Conservation (phyloP, 2,113 vertebrate species). For the Canis aureus region DNA sequence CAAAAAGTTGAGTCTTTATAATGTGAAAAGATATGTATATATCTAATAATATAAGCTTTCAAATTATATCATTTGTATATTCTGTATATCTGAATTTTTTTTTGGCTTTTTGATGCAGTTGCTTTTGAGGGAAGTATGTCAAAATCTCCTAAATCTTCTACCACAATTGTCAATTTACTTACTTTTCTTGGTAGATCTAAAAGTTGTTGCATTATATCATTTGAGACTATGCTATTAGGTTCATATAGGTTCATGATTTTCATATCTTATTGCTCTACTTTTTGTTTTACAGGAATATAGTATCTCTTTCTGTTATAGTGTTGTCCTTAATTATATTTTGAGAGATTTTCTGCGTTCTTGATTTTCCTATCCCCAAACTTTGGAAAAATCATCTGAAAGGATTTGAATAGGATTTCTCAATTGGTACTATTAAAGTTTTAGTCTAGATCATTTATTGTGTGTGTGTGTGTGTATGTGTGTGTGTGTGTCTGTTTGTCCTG, state of each 20-base stretch:
- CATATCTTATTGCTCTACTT: not conserved
- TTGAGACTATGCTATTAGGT: not conserved
- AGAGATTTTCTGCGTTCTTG: not conserved
- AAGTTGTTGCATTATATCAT: not conserved
- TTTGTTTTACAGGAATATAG: not conserved
- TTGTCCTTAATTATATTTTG: constrained; percentile 16
- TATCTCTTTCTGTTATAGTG: not conserved
- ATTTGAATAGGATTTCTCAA: not conserved
- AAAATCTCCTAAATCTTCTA: not conserved
- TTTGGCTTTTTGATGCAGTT: not conserved
- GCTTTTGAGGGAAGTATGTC: not conserved
- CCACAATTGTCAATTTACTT: not conserved
- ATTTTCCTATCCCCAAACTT: not conserved
- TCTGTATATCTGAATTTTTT: not conserved
- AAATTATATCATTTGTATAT: constrained; percentile 37
- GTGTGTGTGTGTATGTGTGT: not conserved
- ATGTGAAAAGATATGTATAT: not conserved
- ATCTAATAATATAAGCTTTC: not conserved
- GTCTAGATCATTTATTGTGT: not conserved
- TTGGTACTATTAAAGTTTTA: not conserved
- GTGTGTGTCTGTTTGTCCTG: not conserved
- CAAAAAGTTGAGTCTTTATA: not conserved
- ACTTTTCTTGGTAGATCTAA: not conserved
- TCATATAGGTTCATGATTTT: not conserved
- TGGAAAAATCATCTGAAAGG: not conserved